phyloP scores from a whole-genome alignment of 2,797 vertebrate genomes.

The Echeneis naucrates region DNA sequence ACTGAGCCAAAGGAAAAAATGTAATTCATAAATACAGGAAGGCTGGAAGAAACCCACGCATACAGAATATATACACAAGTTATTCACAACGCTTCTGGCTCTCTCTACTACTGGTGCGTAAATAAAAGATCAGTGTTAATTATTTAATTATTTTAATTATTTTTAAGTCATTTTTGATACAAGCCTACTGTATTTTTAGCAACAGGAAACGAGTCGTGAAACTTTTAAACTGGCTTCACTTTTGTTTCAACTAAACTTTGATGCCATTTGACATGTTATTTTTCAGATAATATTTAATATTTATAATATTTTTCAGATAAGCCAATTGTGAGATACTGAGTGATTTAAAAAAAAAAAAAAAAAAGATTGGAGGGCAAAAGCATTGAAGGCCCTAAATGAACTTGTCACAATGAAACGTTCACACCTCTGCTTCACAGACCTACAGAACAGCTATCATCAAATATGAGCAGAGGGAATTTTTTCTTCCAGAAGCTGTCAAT shows the following conservation, averaged over 20 bases:
- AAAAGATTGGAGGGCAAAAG: not conserved
- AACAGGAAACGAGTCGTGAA: not conserved
- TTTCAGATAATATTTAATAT: too few relatives aligned
- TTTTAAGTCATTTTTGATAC: too few relatives aligned
- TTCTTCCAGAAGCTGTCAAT: not conserved
- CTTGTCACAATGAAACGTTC: not conserved
- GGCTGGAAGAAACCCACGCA: slow-evolving; percentile 30
- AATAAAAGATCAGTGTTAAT: slow-evolving; percentile 31
- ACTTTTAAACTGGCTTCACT: not conserved
- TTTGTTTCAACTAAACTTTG: not conserved
- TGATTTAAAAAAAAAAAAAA: not conserved
- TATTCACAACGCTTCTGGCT: slow-evolving; percentile 11
- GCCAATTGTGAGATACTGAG: not conserved
- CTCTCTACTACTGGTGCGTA: slow-evolving; percentile 4
- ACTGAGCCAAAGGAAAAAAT: slow-evolving; percentile 43
- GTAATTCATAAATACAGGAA: slow-evolving; percentile 46
- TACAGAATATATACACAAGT: slow-evolving; percentile 13
- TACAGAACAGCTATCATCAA: not conserved
- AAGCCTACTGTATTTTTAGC: slow-evolving; percentile 10
- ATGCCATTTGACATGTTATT: not conserved
- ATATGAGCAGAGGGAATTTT: not conserved
- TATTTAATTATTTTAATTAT: too few relatives aligned
- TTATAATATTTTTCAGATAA: not conserved
- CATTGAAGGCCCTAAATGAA: not conserved
- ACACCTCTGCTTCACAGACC: not conserved